Conservation (phyloP, 2,113 vertebrate species). For the Erinaceus europaeus region DNA sequence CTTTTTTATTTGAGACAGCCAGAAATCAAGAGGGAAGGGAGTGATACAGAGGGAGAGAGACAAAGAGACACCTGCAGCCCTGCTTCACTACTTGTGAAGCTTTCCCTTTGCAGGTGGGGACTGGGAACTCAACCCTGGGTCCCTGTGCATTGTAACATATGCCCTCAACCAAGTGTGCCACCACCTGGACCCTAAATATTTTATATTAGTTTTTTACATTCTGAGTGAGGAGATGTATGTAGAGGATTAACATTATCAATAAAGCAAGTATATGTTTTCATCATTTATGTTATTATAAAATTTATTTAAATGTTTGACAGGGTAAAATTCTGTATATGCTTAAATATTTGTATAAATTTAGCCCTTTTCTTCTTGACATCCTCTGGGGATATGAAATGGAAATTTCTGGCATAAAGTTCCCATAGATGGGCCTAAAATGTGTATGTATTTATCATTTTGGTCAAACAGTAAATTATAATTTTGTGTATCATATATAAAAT, state of each 20-base stretch:
- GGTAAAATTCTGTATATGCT: conserved; percentile 11
- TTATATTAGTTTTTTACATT: neutral
- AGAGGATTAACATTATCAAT: neutral
- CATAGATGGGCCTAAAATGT: neutral
- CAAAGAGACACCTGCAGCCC: too few relatives aligned
- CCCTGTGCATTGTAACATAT: too few relatives aligned
- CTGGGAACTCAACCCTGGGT: too few relatives aligned
- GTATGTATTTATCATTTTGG: neutral
- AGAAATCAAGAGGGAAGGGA: too few relatives aligned
- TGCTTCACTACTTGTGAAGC: too few relatives aligned
- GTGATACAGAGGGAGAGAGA: too few relatives aligned
- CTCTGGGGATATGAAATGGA: neutral
- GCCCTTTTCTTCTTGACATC: neutral
- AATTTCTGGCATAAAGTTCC: neutral
- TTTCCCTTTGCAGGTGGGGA: too few relatives aligned
- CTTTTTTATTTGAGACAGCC: too few relatives aligned
- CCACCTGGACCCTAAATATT: too few relatives aligned
- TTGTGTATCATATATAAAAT: neutral
- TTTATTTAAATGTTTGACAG: neutral
- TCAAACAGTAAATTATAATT: neutral
- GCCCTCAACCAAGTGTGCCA: too few relatives aligned
- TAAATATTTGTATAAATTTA: neutral
- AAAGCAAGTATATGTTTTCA: conserved; percentile 26
- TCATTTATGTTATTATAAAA: conserved; percentile 36
- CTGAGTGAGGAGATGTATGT: neutral